These are phyloP conservation scores for Noturus placidus DNA, from an alignment of 2,113 vertebrate genomes.

Conservation along the genomic window DNA sequence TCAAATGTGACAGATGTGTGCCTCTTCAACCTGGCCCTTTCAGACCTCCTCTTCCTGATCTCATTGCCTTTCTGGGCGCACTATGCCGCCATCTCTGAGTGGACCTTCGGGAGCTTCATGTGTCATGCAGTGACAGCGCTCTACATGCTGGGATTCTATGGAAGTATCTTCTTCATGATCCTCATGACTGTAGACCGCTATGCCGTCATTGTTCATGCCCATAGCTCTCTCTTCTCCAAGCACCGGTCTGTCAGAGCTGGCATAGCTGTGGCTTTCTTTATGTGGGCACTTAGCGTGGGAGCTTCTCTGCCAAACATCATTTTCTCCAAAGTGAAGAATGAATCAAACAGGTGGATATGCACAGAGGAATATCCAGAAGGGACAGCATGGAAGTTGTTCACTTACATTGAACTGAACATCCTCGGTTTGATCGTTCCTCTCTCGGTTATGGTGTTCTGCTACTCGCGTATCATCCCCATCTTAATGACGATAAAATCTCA, in stretches of 20 bases:
- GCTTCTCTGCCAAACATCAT: slow-evolving; percentile 69
- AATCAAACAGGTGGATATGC: slow-evolving; percentile 53
- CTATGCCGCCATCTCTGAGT: slow-evolving; percentile 60
- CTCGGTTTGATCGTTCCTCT: slow-evolving; percentile 81
- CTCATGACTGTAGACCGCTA: slow-evolving; percentile 87
- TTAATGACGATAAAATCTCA: slow-evolving; percentile 71
- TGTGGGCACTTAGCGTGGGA: slow-evolving; percentile 69
- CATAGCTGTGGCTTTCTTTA: slow-evolving; percentile 35
- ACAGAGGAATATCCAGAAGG: slow-evolving; percentile 18
- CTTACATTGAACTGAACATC: slow-evolving; percentile 68
- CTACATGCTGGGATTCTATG: slow-evolving; percentile 79
- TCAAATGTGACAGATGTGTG: slow-evolving; percentile 81
- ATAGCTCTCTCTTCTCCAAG: slow-evolving; percentile 53
- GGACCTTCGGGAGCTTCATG: slow-evolving; percentile 77
- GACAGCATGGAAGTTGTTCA: slow-evolving; percentile 62
- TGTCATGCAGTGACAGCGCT: slow-evolving; percentile 73
- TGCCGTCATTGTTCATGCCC: slow-evolving; percentile 73
- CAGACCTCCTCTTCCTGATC: slow-evolving; percentile 81
- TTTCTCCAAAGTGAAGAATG: slow-evolving; percentile 61
- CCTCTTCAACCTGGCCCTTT: slow-evolving; percentile 83
- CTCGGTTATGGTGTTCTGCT: slow-evolving; percentile 77
- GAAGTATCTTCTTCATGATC: slow-evolving; percentile 83
- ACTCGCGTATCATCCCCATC: slow-evolving; percentile 74
- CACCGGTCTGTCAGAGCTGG: slow-evolving; percentile 67
- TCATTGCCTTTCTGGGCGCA: slow-evolving; percentile 79